Percentiles rank a stretch among this genome's conserved stretches.
phyloP scores from a whole-genome alignment of 2,888 invertebrate genomes.

The Drosophila paramelanica region DNA sequence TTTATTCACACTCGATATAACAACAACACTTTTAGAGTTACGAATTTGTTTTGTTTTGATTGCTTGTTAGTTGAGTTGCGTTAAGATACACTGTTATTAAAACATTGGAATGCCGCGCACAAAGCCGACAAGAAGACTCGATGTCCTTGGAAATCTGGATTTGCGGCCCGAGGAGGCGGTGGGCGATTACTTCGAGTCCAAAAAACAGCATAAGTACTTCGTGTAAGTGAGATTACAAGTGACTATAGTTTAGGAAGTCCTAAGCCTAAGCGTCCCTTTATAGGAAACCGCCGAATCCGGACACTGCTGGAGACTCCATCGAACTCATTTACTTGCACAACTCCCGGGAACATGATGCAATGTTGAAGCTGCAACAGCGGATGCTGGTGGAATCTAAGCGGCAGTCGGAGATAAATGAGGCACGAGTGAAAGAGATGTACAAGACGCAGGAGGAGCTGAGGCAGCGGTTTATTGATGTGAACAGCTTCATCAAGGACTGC shows the following conservation, averaged over 20 bases:
- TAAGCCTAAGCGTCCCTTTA: not conserved
- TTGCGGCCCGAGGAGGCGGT: constrained; percentile 83
- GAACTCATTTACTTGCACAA: constrained; percentile 82
- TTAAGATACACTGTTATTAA: constrained; percentile 1
- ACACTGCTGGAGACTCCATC: constrained; percentile 83
- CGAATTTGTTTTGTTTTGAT: not conserved
- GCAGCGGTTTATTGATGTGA: constrained; percentile 82
- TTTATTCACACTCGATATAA: constrained; percentile 1
- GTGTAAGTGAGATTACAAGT: constrained; percentile 61
- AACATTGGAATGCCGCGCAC: constrained; percentile 80
- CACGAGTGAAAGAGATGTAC: constrained; percentile 77
- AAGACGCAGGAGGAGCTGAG: constrained; percentile 76
- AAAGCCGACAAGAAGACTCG: constrained; percentile 82
- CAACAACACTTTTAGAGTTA: constrained; percentile 12
- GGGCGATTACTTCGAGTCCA: constrained; percentile 81
- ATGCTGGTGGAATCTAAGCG: constrained; percentile 78
- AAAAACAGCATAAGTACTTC: constrained; percentile 74
- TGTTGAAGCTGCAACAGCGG: constrained; percentile 79
- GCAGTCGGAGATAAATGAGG: constrained; percentile 71
- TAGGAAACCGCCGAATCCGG: constrained; percentile 83
- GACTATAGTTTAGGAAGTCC: too few relatives aligned
- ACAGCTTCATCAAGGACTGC: constrained; percentile 84
- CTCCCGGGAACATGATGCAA: constrained; percentile 80
- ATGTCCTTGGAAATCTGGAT: constrained; percentile 83
- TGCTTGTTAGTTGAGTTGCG: not conserved